Base-by-base conservation (phyloP, 2,113 vertebrate species). In the Glaucomys volans region DNA sequence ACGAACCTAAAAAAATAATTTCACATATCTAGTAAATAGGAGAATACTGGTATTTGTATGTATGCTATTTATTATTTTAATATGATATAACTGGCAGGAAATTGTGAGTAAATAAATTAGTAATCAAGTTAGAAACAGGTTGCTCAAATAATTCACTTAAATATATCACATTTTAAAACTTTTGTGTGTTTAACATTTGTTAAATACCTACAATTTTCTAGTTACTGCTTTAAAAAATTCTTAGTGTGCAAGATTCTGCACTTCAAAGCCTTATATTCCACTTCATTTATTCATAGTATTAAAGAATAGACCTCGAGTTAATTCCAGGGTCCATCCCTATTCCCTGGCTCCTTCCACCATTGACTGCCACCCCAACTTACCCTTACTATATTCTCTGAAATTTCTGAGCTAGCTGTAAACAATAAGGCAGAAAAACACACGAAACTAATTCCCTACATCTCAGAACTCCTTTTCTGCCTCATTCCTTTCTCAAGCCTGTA, bases 121-220 rank as follows among this genome's bases (percentile, higher is more conserved):
- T 50, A 74, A 82, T 77, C 66, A 90, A 79, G 22, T 75, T 88
- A 66, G 62, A 87, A 97, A 95, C 17, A 40, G 5, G 80, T 17
- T 76, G 42, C 71, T 50, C 18, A 90, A 66, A 91, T 69, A 91
- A 81, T 35, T 93, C 14, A 85, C 26, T 67, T 87, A 72, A 87
- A 87, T n/a, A 57, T 1, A 93, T 66, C 22, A 76, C 7, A 52
- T 76, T 94, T 92, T 59, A 87, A 92, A 95, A 64, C 54, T 95
- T 76, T 88, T 71, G 5, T 84, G 14, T 90, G 26, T 11, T 86
- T 80, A 59, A 79, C 17, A 50, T 64, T 30, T 84, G n/a, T 30
- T 93, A 35, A 90, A 87, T 76, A 72, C 3, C 18, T 94, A 37
- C 37, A 77, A 79, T 74, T 81, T 92, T 67, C n/a, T 35, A 85